These are phyloP conservation scores for Sebastes melanostomus DNA, from an alignment of 2,797 vertebrate genomes.

Conservation along the genomic window DNA sequence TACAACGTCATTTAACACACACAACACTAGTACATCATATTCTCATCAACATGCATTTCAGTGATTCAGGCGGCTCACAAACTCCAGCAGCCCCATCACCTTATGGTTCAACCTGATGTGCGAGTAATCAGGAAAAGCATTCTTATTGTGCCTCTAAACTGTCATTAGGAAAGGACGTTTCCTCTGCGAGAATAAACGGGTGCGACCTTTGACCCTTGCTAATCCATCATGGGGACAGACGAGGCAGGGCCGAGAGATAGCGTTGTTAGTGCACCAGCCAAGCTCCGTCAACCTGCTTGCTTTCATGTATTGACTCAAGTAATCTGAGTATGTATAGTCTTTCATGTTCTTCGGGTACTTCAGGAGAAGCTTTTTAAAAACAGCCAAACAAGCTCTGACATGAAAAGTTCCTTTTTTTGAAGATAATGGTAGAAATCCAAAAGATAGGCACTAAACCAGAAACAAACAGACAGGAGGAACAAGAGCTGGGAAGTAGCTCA, in stretches of 20 bases:
- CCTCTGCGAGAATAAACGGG: conserved; percentile 83
- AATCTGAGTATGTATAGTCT: conserved; percentile 17
- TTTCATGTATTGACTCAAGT: conserved; percentile 38
- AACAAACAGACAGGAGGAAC: conserved; percentile 43
- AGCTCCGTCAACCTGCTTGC: conserved; percentile 53
- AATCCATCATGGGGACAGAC: conserved; percentile 81
- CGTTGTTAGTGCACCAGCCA: conserved; percentile 58
- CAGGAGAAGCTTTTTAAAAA: not conserved
- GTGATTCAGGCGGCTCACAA: not conserved
- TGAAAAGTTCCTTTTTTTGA: conserved; percentile 16
- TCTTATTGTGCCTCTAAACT: conserved; percentile 54
- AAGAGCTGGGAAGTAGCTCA: conserved; percentile 13
- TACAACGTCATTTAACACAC: not conserved
- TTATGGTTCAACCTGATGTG: conserved; percentile 9
- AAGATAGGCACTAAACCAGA: conserved; percentile 3
- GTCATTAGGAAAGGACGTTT: conserved; percentile 83
- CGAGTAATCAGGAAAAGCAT: conserved; percentile 2
- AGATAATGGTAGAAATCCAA: conserved; percentile 11
- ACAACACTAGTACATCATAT: not conserved
- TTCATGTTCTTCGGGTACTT: conserved; percentile 19
- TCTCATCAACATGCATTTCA: not conserved
- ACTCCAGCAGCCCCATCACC: not conserved
- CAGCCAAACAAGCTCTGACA: not conserved
- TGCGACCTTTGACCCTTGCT: conserved; percentile 81
- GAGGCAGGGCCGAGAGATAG: conserved; percentile 66